phyloP scores from a whole-genome alignment of 2,113 vertebrate species.

The Phoenicopterus ruber region DNA sequence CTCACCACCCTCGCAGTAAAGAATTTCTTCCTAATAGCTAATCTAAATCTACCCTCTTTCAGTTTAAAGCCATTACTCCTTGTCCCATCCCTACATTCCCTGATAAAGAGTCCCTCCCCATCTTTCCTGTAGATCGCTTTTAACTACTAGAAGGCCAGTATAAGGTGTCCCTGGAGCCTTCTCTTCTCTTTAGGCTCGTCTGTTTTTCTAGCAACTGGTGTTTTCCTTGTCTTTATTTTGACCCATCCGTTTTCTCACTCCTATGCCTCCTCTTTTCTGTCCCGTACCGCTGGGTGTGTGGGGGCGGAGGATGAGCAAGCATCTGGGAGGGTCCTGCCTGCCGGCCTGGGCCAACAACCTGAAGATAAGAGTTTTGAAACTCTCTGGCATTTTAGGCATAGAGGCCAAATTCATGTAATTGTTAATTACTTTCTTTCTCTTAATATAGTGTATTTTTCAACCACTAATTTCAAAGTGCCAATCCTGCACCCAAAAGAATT shows the following conservation, averaged over 20 bases:
- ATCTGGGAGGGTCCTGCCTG: not conserved
- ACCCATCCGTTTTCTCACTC: not conserved
- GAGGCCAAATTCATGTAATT: not conserved
- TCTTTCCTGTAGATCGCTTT: too few species aligned
- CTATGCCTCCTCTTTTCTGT: not conserved
- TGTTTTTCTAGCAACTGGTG: not conserved
- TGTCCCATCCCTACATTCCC: too few species aligned
- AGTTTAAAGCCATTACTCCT: too few species aligned
- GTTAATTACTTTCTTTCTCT: not conserved
- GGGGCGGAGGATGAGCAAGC: rapidly evolving
- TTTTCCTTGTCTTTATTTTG: not conserved
- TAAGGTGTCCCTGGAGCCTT: too few species aligned
- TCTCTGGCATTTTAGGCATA: not conserved
- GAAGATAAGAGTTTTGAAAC: not conserved
- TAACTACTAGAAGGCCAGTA: too few species aligned
- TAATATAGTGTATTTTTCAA: not conserved
- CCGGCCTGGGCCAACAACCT: not conserved
- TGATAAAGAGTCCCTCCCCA: too few species aligned
- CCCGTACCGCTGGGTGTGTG: rapidly evolving
- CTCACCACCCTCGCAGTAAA: too few species aligned
- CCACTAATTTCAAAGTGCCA: not conserved
- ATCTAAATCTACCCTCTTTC: too few species aligned
- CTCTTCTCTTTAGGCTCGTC: too few species aligned
- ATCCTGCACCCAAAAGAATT: not conserved
- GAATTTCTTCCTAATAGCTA: too few species aligned